These are phyloP conservation scores for Lethenteron reissneri DNA, from an alignment of 2,113 vertebrate species.

Conservation along the genomic window DNA sequence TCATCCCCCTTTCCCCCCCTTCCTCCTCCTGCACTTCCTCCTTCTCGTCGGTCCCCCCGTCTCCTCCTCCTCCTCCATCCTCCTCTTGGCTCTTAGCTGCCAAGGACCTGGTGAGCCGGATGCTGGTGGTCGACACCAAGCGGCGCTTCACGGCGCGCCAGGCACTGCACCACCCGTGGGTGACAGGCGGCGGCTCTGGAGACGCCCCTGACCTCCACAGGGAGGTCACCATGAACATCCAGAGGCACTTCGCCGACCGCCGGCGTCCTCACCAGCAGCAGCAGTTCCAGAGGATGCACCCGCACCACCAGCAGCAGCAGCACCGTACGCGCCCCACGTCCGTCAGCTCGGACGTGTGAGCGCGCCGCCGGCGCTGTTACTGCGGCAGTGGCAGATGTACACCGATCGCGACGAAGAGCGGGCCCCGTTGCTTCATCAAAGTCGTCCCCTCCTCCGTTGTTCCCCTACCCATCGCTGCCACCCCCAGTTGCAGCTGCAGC, in stretches of 20 bases:
- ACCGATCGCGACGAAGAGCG: no score
- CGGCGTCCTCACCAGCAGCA: conserved; percentile 12
- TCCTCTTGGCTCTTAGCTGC: conserved; percentile 24
- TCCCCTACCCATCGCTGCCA: no score
- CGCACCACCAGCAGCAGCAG: no score
- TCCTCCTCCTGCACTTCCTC: not conserved
- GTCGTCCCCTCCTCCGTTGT: no score
- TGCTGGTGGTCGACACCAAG: conserved; percentile 50
- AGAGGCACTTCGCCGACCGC: conserved; percentile 21
- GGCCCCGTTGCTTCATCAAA: no score
- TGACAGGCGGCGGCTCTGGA: conserved; percentile 28
- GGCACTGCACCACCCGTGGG: conserved; percentile 57
- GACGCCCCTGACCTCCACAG: conserved; percentile 20
- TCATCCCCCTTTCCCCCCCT: not conserved
- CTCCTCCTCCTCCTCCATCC: not conserved
- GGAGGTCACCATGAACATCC: conserved; percentile 24
- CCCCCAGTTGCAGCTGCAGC: no score
- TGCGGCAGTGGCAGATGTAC: no score
- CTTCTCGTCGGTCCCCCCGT: not conserved
- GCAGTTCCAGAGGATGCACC: no score
- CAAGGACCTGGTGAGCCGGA: conserved; percentile 48
- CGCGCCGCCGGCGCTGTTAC: no score
- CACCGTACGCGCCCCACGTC: no score
- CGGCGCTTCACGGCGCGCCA: conserved; percentile 50
- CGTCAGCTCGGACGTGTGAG: no score